Evolutionary conservation across 2,888 invertebrate species (phyloP).

Genomic region (Cylloceria caligata): DNA sequence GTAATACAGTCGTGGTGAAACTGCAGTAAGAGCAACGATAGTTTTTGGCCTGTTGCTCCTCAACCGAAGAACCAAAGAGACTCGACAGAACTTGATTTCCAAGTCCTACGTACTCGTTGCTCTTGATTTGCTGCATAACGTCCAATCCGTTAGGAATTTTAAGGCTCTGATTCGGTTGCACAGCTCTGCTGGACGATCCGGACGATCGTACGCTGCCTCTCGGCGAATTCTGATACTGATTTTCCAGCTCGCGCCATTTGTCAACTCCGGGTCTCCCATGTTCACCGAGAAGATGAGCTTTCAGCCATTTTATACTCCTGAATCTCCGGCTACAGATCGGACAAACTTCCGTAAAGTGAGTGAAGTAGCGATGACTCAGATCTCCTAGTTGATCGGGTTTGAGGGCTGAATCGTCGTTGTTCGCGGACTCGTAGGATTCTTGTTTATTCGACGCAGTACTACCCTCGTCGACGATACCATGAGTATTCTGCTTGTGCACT

Average conservation of each 20-base stretch:
- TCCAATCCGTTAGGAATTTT: conserved; percentile 87
- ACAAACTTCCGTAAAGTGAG: conserved; percentile 91
- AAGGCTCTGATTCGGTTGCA: conserved; percentile 85
- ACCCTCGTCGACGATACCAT: conserved; percentile 96
- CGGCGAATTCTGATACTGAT: conserved; percentile 84
- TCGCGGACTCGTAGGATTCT: conserved; percentile 75
- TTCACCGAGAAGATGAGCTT: conserved; percentile 94
- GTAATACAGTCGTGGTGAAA: conserved; percentile 95
- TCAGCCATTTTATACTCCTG: conserved; percentile 94
- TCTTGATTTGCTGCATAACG: conserved; percentile 73
- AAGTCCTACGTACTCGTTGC: conserved; percentile 75
- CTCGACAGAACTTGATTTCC: conserved; percentile 86
- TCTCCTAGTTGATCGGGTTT: conserved; percentile 87
- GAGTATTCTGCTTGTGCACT: conserved; percentile 99
- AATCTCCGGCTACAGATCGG: conserved; percentile 95
- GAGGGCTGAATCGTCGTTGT: conserved; percentile 84
- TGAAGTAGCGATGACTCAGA: conserved; percentile 88
- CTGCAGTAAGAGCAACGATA: conserved; percentile 96
- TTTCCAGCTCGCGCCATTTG: conserved; percentile 87
- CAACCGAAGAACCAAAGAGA: conserved; percentile 83
- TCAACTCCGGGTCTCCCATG: conserved; percentile 90
- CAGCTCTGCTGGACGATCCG: conserved; percentile 61
- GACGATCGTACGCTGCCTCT: conserved; percentile 83
- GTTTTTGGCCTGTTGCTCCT: conserved; percentile 88
- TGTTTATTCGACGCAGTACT: conserved; percentile 81